Evolutionary conservation across 2,797 vertebrate genomes (phyloP).

Genomic region (Clarias pachynema): DNA sequence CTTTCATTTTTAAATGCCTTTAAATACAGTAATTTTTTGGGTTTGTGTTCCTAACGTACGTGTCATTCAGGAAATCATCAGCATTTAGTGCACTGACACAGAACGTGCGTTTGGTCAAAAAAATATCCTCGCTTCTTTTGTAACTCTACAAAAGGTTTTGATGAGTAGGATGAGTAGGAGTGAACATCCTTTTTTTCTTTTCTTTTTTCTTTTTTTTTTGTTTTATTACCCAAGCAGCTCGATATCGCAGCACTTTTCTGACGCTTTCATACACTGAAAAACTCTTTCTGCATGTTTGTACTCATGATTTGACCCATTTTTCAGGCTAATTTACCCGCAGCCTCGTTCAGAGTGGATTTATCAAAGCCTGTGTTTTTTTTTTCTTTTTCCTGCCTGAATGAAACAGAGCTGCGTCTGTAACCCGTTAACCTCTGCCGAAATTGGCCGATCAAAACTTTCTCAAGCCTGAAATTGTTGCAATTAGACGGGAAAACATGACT

Average conservation of each 20-base stretch:
- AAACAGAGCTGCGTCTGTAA: slow-evolving; percentile 66
- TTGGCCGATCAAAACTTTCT: slow-evolving; percentile 77
- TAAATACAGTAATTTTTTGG: slow-evolving; percentile 17
- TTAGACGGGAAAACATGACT: slow-evolving; percentile 74
- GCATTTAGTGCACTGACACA: slow-evolving; percentile 6
- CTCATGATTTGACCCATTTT: slow-evolving; percentile 30
- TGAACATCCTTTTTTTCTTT: neutral
- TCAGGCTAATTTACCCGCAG: slow-evolving; percentile 5
- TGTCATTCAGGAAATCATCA: slow-evolving; percentile 18
- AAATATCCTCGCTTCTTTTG: slow-evolving; percentile 15
- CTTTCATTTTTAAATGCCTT: neutral
- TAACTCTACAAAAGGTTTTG: slow-evolving; percentile 36
- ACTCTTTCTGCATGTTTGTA: slow-evolving; percentile 3
- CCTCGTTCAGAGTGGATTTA: slow-evolving; percentile 8
- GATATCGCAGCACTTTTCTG: neutral
- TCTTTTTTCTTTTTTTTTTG: neutral
- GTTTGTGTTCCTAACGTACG: slow-evolving; percentile 1
- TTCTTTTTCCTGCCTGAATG: slow-evolving; percentile 52
- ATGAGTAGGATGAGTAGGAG: slow-evolving; percentile 15
- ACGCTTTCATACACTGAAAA: neutral
- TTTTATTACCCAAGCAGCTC: slow-evolving; percentile 11
- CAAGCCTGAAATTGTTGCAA: slow-evolving; percentile 82
- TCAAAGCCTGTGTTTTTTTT: slow-evolving; percentile 57
- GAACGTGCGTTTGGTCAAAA: neutral
- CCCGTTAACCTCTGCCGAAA: slow-evolving; percentile 77